Base-by-base conservation (phyloP, 2,888 invertebrate species). In the Aplocera efformata region DNA sequence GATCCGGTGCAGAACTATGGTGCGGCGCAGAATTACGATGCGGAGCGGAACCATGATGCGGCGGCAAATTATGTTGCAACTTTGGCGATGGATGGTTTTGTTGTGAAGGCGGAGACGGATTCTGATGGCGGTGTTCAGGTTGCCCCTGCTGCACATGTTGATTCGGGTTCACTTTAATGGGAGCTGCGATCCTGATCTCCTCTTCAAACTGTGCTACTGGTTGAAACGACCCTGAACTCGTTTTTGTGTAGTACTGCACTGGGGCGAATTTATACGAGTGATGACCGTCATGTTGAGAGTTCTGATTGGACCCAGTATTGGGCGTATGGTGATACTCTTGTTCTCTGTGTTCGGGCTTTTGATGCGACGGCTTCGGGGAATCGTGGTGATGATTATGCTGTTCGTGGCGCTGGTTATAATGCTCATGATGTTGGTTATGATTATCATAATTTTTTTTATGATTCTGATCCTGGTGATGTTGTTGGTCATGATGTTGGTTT, bases 181-280 rank as follows among this genome's bases (percentile, higher is more conserved):
- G 53, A 30, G 71, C 74, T 17, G 65, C 27, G 27, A 77, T 48
- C 11, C 60, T 63, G 35, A 81, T 72, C 40, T 82, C 69, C 53
- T 78, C 76, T 51, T 81, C 79, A 46, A 76, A 77, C 50, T 82
- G 73, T 5, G 65, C 60, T 47, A 74, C 56, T 7, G 72, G 63
- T 30, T 72, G 66, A 28, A 67, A 65, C 22, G 35, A 33, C 56
- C 48, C 32, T 57, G 58, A 33, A 21, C 32, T 41, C 3, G 40
- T 40, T 41, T 45, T 40, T 1, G 40, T 40, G 25, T 45, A 45
- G 36, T 40, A 45, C 26, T 45, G 28, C 11, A 40, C 36, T 6
- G 22, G 22, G 22, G 22, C 3, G n/a, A n/a, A 55, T 55, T 44
- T 55, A 52, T 21, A 56, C 48, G 27, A 44, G 25, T 37, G 20